phyloP scores from a whole-genome alignment of 2,888 invertebrate genomes.

The Mongoloraphidia duomilia region DNA sequence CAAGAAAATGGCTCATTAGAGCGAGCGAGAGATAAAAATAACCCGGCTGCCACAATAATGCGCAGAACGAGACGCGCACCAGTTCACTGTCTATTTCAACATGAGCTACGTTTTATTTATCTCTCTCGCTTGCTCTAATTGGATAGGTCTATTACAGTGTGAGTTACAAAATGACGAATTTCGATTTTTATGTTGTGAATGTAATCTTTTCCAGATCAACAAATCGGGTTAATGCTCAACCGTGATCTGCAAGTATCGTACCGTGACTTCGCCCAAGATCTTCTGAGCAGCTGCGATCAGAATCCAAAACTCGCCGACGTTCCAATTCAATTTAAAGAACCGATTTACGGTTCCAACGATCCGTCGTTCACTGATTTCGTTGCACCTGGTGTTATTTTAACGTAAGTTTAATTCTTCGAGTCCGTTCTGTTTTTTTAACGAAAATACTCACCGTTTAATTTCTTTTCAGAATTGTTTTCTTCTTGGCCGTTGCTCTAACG shows the following conservation, averaged over 20 bases:
- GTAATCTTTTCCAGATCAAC: constrained; percentile 51
- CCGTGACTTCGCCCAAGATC: constrained; percentile 64
- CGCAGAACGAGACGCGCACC: too few species aligned
- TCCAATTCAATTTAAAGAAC: constrained; percentile 76
- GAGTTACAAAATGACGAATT: too few species aligned
- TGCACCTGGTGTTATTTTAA: constrained; percentile 86
- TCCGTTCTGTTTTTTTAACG: background rate
- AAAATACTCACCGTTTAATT: constrained; percentile 1
- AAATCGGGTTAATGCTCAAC: constrained; percentile 81
- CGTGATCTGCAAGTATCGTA: constrained; percentile 75
- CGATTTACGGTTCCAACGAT: constrained; percentile 76
- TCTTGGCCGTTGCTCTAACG: constrained; percentile 87
- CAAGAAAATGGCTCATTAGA: too few species aligned
- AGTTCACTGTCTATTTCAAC: too few species aligned
- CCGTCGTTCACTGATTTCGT: constrained; percentile 94
- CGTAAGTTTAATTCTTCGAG: constrained; percentile 43
- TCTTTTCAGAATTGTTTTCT: constrained; percentile 75
- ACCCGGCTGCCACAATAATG: too few species aligned
- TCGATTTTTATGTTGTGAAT: background rate
- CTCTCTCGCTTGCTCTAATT: too few species aligned
- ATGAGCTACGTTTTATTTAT: too few species aligned
- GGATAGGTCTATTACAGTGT: too few species aligned
- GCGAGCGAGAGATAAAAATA: too few species aligned
- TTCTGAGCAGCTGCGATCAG: constrained; percentile 56
- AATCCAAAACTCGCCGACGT: constrained; percentile 80